Base-by-base conservation (phyloP, 2,888 invertebrate genomes). In the Aleiodes leptofemur region DNA sequence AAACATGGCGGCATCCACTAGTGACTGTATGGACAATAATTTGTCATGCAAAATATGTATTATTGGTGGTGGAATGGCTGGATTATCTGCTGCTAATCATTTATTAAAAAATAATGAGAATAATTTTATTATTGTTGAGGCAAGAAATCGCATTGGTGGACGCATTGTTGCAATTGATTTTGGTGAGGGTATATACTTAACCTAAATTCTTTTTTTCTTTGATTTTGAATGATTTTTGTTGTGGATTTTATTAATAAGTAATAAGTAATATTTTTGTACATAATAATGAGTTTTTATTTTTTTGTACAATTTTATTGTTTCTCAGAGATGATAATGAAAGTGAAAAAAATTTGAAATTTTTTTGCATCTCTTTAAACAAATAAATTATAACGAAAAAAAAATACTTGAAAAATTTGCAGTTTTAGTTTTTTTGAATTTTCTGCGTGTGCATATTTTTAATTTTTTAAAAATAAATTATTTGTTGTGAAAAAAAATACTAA, bases 1-100 rank as follows among this genome's bases (percentile, higher is more conserved):
- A 78, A 87, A 87, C 83, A 89, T 88, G 89, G 88, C 88, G 87
- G 86, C 86, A 80, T 86, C 90, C 84, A 86, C 87, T 78, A 84
- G 84, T 73, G 85, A 86, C 72, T 84, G 85, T 74, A 83, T 82
- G 78, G 86, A 87, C 83, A 84, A 84, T 76, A 86, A 83, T 79
- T 88, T 86, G 84, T 87, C 85, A 75, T 93, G 92, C 84, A 95
- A 95, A 91, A 92, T 96, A 81, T 90, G 96, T 83, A 96, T 96
- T 85, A 92, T 97, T 84, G 97, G 97, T 66, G 96, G 94, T 82
- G 97, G 97, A 79, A 94, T 95, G 91, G 95, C 96, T 78, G 97
- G 97, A 59, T 90, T 97, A 70, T 94, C 96, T 66, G 96, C 96
- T 73, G 96, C 96, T 69, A 95, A 95, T 91, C 94, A 95, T 89